phyloP scores from a whole-genome alignment of 2,888 invertebrate species.

The Masnerella sp. region DNA sequence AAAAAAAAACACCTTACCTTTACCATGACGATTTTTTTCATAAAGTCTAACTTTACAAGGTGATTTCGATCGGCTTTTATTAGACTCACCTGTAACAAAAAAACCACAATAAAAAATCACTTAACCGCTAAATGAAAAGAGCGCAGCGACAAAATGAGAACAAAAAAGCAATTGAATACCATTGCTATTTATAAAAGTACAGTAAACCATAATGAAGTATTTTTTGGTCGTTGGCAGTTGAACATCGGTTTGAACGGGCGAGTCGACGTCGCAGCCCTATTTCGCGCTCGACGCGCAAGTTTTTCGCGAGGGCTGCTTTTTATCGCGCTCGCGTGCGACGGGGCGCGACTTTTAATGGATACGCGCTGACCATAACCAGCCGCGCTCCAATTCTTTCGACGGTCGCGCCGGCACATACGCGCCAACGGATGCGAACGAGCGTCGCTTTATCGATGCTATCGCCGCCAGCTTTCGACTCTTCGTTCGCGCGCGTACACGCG shows the following conservation, averaged over 20 bases:
- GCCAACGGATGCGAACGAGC: constrained; percentile 32
- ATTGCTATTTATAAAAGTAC: background rate
- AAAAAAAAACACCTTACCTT: constrained; percentile 53
- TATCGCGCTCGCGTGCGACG: constrained; percentile 44
- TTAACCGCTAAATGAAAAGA: background rate
- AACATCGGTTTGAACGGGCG: constrained; percentile 5
- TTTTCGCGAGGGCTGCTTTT: constrained; percentile 58
- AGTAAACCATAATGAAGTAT: background rate
- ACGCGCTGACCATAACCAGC: constrained; percentile 57
- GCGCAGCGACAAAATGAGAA: no score
- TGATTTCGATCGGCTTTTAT: constrained; percentile 67
- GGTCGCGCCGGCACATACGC: constrained; percentile 28
- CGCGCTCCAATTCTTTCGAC: constrained; percentile 58
- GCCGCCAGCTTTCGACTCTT: constrained; percentile 26
- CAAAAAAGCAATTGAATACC: background rate
- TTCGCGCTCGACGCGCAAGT: constrained; percentile 47
- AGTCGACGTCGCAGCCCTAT: constrained; percentile 35
- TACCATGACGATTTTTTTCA: constrained; percentile 48
- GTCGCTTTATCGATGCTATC: constrained; percentile 39
- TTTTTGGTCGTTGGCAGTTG: background rate
- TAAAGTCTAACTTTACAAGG: constrained; percentile 58
- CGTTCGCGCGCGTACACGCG: constrained; percentile 20
- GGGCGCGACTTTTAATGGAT: constrained; percentile 57
- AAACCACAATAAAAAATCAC: constrained; percentile 6
- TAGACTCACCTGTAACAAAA: constrained; percentile 74